A percentile compares a stretch with the other conserved stretches of the same genome.
These are phyloP conservation scores for Erebia aethiops DNA, from an alignment of 2,888 invertebrate species.

Conservation along the genomic window DNA sequence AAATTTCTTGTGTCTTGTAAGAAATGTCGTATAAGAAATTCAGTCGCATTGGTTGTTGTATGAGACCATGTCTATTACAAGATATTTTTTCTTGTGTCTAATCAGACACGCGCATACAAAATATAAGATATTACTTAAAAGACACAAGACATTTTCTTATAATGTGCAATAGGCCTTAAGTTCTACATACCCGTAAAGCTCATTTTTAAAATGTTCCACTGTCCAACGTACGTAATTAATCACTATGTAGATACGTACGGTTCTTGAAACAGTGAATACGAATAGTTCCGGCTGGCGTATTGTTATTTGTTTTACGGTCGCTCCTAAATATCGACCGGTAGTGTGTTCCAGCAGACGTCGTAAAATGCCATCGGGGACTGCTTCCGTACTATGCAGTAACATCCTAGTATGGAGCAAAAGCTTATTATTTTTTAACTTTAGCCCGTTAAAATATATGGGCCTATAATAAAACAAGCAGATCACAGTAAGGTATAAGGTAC, in stretches of 20 bases:
- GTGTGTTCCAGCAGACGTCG: constrained; percentile 44
- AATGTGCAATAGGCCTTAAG: no score
- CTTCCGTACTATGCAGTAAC: constrained; percentile 41
- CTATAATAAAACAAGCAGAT: neutral
- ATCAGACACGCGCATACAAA: no score
- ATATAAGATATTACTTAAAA: no score
- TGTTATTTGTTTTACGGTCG: constrained; percentile 49
- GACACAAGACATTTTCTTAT: no score
- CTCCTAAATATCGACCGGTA: constrained; percentile 65
- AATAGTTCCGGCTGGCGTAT: constrained; percentile 38
- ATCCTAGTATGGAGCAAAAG: constrained; percentile 36
- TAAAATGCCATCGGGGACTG: constrained; percentile 43
- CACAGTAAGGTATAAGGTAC: no score
- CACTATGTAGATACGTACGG: neutral
- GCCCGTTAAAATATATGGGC: neutral
- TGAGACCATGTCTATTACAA: no score
- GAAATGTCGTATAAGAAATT: no score
- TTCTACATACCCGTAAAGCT: no score
- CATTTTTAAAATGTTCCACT: neutral
- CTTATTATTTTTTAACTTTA: constrained; percentile 12
- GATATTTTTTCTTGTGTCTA: no score
- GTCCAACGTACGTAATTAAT: constrained; percentile 6
- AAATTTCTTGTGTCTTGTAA: no score
- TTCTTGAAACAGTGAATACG: constrained; percentile 19
- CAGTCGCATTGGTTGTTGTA: no score